Percentiles rank a stretch among this genome's conserved stretches.
Conservation (phyloP, 2,113 vertebrate genomes). For the Zosterops pallidus region DNA sequence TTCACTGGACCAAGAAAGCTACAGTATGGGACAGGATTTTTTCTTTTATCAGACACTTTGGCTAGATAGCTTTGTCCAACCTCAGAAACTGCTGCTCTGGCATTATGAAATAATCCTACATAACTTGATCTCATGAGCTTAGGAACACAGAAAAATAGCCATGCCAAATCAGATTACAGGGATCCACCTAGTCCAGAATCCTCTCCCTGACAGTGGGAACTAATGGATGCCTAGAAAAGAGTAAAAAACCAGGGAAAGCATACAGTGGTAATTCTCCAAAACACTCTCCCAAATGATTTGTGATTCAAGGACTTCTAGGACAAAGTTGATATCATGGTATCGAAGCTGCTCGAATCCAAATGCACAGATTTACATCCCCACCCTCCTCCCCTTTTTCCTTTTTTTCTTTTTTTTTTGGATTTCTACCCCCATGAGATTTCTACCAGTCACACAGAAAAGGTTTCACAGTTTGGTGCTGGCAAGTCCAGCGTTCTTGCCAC, state of each 20-base stretch:
- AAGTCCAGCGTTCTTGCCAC: constrained; percentile 55
- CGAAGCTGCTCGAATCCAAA: constrained; percentile 41
- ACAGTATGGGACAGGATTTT: constrained; percentile 66
- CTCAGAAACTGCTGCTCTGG: constrained; percentile 52
- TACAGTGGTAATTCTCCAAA: constrained; percentile 45
- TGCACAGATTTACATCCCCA: constrained; percentile 34
- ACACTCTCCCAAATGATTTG: constrained; percentile 50
- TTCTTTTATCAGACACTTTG: constrained; percentile 66
- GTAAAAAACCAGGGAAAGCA: constrained; percentile 50
- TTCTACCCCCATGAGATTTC: constrained; percentile 36
- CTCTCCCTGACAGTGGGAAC: constrained; percentile 55
- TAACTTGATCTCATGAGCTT: constrained; percentile 55
- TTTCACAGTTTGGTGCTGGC: constrained; percentile 60
- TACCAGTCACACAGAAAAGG: constrained; percentile 39
- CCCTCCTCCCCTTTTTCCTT: not conserved
- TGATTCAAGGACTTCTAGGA: constrained; percentile 54
- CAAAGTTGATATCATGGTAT: not conserved
- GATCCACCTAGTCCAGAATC: constrained; percentile 57
- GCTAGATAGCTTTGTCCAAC: constrained; percentile 58
- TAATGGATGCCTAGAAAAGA: constrained; percentile 41
- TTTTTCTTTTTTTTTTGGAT: not conserved
- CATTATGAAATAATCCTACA: constrained; percentile 62
- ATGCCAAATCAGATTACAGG: constrained; percentile 68
- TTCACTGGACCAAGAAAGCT: constrained; percentile 69
- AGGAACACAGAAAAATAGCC: constrained; percentile 69